These are phyloP conservation scores for Pristionchus pacificus DNA, from an alignment of 1,140 invertebrate species.

Conservation along the genomic window DNA sequence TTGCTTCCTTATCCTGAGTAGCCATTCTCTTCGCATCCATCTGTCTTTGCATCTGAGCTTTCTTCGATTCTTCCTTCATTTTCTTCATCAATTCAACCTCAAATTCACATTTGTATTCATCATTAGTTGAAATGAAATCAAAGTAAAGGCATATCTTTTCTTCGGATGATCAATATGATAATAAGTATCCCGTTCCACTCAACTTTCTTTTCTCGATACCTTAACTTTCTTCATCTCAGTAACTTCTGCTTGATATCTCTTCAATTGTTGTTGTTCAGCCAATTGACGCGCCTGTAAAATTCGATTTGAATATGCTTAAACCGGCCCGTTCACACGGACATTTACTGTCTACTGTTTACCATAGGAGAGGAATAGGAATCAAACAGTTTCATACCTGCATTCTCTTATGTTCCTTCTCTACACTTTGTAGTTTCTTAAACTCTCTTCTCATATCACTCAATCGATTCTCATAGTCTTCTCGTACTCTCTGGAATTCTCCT, in stretches of 20 bases:
- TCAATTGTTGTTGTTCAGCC: slow-evolving; percentile 37
- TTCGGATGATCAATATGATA: too few species aligned
- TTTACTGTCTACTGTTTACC: slow-evolving; percentile 59
- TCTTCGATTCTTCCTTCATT: slow-evolving; percentile 82
- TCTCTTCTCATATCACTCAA: slow-evolving; percentile 78
- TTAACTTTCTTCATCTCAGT: slow-evolving; percentile 38
- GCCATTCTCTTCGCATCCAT: slow-evolving; percentile 75
- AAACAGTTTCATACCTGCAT: too few species aligned
- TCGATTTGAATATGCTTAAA: not conserved
- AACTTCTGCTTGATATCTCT: slow-evolving; percentile 39
- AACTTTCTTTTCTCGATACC: slow-evolving; percentile 16
- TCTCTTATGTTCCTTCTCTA: slow-evolving; percentile 81
- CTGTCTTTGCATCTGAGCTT: slow-evolving; percentile 69
- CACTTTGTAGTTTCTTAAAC: slow-evolving; percentile 77
- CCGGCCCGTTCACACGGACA: slow-evolving; percentile 73
- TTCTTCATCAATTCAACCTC: slow-evolving; percentile 72
- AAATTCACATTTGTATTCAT: not conserved
- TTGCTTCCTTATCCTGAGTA: slow-evolving; percentile 66
- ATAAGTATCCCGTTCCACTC: too few species aligned
- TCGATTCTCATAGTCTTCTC: slow-evolving; percentile 84
- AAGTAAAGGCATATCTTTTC: slow-evolving; percentile 9
- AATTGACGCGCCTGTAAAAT: slow-evolving; percentile 27
- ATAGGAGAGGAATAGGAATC: too few species aligned
- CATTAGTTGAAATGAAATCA: not conserved
- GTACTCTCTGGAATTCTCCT: slow-evolving; percentile 72